Base-by-base conservation (phyloP, 2,797 vertebrate species). In the Enteromius afrohamiltoni region DNA sequence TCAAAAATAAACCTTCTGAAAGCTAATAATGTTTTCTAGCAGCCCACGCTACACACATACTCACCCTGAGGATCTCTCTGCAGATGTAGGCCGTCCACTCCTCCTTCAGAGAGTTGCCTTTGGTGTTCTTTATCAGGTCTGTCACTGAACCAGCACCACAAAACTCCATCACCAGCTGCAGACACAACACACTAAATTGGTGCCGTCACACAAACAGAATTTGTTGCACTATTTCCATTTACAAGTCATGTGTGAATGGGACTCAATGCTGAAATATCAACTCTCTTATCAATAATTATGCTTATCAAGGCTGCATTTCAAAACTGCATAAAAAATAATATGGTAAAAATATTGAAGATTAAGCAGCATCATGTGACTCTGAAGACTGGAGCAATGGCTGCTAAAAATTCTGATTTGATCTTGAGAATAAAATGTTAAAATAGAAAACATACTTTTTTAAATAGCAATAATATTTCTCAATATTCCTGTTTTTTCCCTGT, bases 31-130 rank as follows among this genome's bases (percentile, higher is more conserved):
- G 14, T 51, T 6, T 49, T 64, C 45, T 29, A 6, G 7, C n/a
- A 53, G 42, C 67, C 16, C 19, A 11, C 16, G 9, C 21, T 37
- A 67, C 26, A 65, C 42, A 42, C 62, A 58, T 9, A 92, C 94
- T 0, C 90, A 99, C 98, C 95, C 98, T 92, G 83, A 99, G 94
- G 91, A 99, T 99, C 94, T 99, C 98, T 86, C 98, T 94, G 95
- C 98, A 99, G 94, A 98, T 93, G 91, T 99, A 98, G 0, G 98
- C 98, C 0, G 97, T 98, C 98, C 98, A 98, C 83, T 99, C 98
- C 87, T 99, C 98, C 92, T 98, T 99, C 91, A 99, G 89, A 0
- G 98, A 96, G 93, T 97, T 99, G 21, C 98, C 98, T 92, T 99
- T 99, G 0, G 98, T 99, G 94, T 99, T 99, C 91, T 99, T 99